A percentile compares a stretch with the other conserved stretches of the same genome.
phyloP scores from a whole-genome alignment of 2,797 vertebrate genomes.

The Enteromius mattozi region DNA sequence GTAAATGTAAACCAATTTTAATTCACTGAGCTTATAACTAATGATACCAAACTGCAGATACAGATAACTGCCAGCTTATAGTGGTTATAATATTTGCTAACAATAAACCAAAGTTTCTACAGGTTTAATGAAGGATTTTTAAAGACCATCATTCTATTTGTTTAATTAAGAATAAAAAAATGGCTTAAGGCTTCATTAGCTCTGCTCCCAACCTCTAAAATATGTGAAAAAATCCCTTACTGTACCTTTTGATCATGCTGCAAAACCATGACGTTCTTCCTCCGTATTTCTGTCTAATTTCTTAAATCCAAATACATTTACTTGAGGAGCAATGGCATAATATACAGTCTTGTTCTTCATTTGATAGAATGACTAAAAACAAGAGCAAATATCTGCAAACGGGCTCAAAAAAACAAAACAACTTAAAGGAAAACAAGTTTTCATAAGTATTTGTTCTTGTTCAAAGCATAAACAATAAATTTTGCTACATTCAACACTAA shows the following conservation, averaged over 20 bases:
- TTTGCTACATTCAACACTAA: background rate
- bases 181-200: too few species aligned
- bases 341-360: background rate
- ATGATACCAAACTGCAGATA: background rate
- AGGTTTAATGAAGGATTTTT: background rate
- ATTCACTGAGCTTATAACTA: constrained; percentile 10
- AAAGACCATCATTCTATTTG: background rate
- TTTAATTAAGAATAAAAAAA: too few species aligned
- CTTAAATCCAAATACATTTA: background rate
- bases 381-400: too few species aligned
- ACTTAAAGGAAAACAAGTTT: too few species aligned
- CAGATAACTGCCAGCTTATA: background rate
- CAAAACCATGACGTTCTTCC: too few species aligned
- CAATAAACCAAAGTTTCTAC: background rate
- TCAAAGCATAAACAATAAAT: background rate
- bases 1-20: constrained; percentile 13
- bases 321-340: background rate
- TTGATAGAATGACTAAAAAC: background rate
- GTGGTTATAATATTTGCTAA: constrained; percentile 7
- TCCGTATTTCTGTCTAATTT: too few species aligned
- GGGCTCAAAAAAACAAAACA: too few species aligned
- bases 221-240: background rate
- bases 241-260: background rate
- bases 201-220: background rate
- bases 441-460: background rate